Conservation (phyloP, 1,140 invertebrate genomes). For the Eulimnadia texana region DNA sequence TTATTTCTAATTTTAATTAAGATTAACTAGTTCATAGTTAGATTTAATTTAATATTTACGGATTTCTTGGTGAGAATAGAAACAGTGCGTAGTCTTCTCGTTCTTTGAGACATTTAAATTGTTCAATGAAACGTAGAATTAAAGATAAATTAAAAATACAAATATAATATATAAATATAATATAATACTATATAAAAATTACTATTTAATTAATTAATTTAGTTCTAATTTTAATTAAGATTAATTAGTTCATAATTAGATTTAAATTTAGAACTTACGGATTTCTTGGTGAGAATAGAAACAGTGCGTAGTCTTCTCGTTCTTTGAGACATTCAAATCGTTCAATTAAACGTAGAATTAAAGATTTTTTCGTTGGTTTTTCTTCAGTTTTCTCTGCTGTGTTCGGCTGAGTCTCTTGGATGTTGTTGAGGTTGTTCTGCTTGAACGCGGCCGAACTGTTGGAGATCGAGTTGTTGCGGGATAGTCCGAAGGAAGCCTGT, state of each 20-base stretch:
- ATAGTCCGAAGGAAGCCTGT: neutral
- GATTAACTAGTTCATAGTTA: too few species aligned
- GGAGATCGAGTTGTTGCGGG: conserved; percentile 24
- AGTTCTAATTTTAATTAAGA: too few species aligned
- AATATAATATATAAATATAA: too few species aligned
- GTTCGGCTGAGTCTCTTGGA: conserved; percentile 21
- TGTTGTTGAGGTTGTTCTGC: conserved; percentile 15
- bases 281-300: conserved; percentile 69
- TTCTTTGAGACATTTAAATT: conserved; percentile 65
- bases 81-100: conserved; percentile 76
- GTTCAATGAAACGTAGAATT: conserved; percentile 28
- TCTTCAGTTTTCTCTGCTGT: conserved; percentile 21
- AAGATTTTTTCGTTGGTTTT: conserved; percentile 24
- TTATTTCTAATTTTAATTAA: too few species aligned
- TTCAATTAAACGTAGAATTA: conserved; percentile 25
- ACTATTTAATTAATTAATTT: neutral
- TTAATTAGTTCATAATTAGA: neutral
- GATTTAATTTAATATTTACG: conserved; percentile 35
- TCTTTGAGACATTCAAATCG: conserved; percentile 67
- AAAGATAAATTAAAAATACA: too few species aligned
- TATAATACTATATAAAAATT: too few species aligned
- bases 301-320: conserved; percentile 72
- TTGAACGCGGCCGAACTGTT: conserved; percentile 33
- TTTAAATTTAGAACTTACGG: conserved; percentile 36
- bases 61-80: conserved; percentile 66